Percentiles rank a stretch among this genome's conserved stretches.
phyloP scores from a whole-genome alignment of 2,888 invertebrate genomes.

The Parnassius glacialis region DNA sequence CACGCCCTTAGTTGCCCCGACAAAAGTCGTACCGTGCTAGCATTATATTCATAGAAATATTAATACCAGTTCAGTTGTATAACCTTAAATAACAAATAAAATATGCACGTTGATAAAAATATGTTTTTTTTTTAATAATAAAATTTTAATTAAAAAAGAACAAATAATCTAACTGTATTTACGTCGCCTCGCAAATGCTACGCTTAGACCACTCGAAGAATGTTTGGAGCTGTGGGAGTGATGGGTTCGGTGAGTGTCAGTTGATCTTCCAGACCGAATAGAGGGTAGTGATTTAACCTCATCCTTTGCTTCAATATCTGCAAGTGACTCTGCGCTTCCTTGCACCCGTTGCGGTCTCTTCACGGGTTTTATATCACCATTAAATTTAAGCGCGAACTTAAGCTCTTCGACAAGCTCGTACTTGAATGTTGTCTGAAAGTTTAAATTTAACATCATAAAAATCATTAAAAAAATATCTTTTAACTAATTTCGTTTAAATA shows the following conservation, averaged over 20 bases:
- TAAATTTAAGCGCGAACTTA: constrained; percentile 83
- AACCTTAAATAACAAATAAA: no score
- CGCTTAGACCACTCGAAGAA: constrained; percentile 59
- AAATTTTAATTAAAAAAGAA: no score
- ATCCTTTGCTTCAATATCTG: constrained; percentile 58
- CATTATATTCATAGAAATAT: no score
- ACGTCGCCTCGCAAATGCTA: constrained; percentile 64
- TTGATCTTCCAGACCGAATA: constrained; percentile 52
- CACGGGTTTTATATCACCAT: constrained; percentile 83
- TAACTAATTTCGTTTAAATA: no score
- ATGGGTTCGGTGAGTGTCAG: constrained; percentile 53
- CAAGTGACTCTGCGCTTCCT: constrained; percentile 57
- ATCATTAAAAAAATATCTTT: background rate
- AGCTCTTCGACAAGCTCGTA: constrained; percentile 82
- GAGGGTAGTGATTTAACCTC: constrained; percentile 62
- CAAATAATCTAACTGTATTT: constrained; percentile 43
- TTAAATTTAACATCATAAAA: background rate
- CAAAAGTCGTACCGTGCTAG: no score
- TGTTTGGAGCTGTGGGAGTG: constrained; percentile 66
- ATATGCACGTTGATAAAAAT: no score
- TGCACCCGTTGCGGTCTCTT: constrained; percentile 55
- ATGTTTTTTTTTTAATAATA: no score
- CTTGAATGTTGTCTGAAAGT: constrained; percentile 79
- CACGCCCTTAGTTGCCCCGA: no score
- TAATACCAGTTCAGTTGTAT: no score